Conservation (phyloP, 2,888 invertebrate species). For the Euplagia quadripunctaria region DNA sequence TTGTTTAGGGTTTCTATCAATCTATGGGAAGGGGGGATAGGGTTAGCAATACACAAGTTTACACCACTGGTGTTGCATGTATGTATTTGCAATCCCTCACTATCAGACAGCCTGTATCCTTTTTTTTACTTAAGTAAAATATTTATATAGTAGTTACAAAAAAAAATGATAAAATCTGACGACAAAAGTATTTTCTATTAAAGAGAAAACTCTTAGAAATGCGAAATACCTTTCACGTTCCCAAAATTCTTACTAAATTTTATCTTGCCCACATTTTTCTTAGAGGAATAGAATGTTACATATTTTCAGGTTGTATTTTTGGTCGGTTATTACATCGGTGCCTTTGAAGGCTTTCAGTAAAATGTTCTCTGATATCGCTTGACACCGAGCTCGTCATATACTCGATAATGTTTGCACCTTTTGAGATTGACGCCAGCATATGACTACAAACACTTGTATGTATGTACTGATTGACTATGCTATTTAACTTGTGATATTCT, state of each 20-base stretch:
- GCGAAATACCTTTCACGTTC: not conserved
- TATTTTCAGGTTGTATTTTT: constrained; percentile 19
- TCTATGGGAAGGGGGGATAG: no score
- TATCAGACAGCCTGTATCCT: no score
- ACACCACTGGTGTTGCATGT: not conserved
- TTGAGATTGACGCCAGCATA: constrained; percentile 27
- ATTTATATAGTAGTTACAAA: not conserved
- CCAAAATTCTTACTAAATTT: constrained; percentile 3
- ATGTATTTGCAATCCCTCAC: no score
- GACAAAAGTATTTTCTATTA: not conserved
- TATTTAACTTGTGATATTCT: not conserved
- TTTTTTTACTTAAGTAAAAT: no score
- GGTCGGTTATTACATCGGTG: constrained; percentile 21
- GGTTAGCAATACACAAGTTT: not conserved
- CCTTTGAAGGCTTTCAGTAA: constrained; percentile 21
- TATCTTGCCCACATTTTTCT: constrained; percentile 5
- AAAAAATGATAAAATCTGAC: not conserved
- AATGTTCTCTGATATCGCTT: constrained; percentile 29
- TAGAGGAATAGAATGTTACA: constrained; percentile 11
- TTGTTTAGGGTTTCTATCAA: no score
- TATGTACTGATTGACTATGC: not conserved
- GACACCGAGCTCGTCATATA: constrained; percentile 21
- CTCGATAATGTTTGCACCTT: constrained; percentile 36
- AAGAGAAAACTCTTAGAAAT: not conserved
- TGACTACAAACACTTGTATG: constrained; percentile 2